Conservation (phyloP, 2,113 vertebrate genomes). For the Corythornis madagascariensis region DNA sequence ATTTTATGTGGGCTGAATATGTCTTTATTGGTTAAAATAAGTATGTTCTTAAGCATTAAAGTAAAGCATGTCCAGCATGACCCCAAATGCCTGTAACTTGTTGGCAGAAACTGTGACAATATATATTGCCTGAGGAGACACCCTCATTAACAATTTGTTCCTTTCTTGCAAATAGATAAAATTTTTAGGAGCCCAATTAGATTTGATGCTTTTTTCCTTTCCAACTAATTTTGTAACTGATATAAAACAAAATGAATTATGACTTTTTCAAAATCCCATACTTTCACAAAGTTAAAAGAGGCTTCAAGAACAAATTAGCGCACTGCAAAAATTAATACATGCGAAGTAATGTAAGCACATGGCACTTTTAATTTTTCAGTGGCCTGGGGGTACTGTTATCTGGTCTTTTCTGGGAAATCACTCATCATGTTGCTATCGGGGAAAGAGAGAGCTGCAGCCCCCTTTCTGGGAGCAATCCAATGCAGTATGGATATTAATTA, state of each 20-base stretch:
- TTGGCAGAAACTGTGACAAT: slow-evolving; percentile 44
- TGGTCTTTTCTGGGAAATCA: slow-evolving; percentile 80
- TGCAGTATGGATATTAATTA: slow-evolving; percentile 89
- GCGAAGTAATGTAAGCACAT: slow-evolving; percentile 68
- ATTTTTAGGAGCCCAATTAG: slow-evolving; percentile 26
- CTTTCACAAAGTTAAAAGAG: slow-evolving; percentile 55
- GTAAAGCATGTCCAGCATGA: slow-evolving; percentile 32
- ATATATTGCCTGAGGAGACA: slow-evolving; percentile 41
- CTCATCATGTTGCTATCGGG: slow-evolving; percentile 76
- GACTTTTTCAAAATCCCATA: slow-evolving; percentile 12
- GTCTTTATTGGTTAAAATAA: slow-evolving; percentile 40
- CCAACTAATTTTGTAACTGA: slow-evolving; percentile 47
- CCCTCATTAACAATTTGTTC: slow-evolving; percentile 48
- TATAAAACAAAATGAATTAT: slow-evolving; percentile 33
- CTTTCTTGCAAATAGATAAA: slow-evolving; percentile 32
- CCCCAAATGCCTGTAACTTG: slow-evolving; percentile 32
- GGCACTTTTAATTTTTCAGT: slow-evolving; percentile 76
- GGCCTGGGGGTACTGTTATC: slow-evolving; percentile 75
- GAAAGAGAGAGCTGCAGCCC: slow-evolving; percentile 60
- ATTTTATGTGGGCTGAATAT: slow-evolving; percentile 38
- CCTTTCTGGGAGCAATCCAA: slow-evolving; percentile 82
- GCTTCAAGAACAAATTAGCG: slow-evolving; percentile 45
- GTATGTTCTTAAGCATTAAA: slow-evolving; percentile 22
- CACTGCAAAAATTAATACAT: slow-evolving; percentile 69
- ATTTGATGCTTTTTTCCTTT: slow-evolving; percentile 33